Percentiles rank a stretch among this genome's conserved stretches.
Evolutionary conservation across 2,888 invertebrate species (phyloP).

Genomic region (Philonicus albiceps): DNA sequence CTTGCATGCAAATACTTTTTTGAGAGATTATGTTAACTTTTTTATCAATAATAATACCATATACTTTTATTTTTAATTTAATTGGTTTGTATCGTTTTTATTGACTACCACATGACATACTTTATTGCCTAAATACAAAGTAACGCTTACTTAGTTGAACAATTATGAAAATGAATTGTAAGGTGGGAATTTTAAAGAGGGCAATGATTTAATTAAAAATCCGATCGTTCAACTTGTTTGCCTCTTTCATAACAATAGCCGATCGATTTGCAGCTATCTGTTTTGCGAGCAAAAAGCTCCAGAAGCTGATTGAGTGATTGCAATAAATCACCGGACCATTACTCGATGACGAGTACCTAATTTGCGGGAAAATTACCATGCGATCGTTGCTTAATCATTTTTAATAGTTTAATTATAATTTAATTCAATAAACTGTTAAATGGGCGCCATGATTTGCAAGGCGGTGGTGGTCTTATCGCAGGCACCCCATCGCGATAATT

Average conservation of each 20-base stretch:
- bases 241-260: neutral
- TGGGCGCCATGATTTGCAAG: conserved; percentile 39
- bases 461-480: conserved; percentile 24
- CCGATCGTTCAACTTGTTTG: neutral
- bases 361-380: conserved; percentile 25
- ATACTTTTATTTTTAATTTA: no score
- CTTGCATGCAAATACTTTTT: no score
- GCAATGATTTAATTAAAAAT: neutral
- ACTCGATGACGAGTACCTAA: conserved; percentile 28
- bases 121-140: no score
- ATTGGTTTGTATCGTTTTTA: no score
- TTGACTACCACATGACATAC: no score
- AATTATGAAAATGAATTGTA: neutral
- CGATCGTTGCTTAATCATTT: conserved; percentile 28
- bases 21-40: no score
- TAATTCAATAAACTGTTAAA: conserved; percentile 37
- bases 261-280: neutral
- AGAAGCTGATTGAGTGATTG: conserved; percentile 2
- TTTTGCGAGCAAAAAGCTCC: neutral
- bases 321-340: conserved; percentile 27
- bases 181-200: neutral
- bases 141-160: neutral
- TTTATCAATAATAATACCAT: no score
- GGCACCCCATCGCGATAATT: conserved; percentile 42
- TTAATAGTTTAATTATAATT: conserved; percentile 40